phyloP scores from a whole-genome alignment of 1,140 invertebrate species.

The Ericerus pela region DNA sequence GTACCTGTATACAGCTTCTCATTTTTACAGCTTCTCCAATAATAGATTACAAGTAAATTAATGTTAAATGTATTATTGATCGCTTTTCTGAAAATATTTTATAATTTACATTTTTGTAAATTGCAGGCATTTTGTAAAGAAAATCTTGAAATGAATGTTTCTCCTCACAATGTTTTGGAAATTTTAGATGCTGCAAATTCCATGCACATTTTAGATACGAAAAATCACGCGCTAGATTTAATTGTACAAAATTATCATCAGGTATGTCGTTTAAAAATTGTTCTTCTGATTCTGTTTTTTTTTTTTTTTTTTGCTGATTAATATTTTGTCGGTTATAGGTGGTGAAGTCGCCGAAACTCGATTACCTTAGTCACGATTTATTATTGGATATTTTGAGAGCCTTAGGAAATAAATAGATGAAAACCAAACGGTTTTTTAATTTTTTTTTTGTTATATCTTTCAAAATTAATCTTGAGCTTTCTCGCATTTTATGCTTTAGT shows the following conservation, averaged over 20 bases:
- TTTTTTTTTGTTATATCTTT: no score
- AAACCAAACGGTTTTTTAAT: no score
- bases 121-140: conserved; percentile 78
- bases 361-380: conserved; percentile 53
- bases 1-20: conserved; percentile 82
- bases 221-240: conserved; percentile 80
- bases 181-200: conserved; percentile 84
- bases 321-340: conserved; percentile 36
- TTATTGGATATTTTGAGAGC: conserved; percentile 68
- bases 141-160: conserved; percentile 90
- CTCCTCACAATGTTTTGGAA: conserved; percentile 82
- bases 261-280: conserved; percentile 34
- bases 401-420: conserved; percentile 47
- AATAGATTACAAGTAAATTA: conserved; percentile 39
- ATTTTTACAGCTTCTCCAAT: conserved; percentile 69
- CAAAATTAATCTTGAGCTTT: not conserved
- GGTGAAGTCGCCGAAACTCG: conserved; percentile 53
- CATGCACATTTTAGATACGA: conserved; percentile 87
- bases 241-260: conserved; percentile 81
- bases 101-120: not conserved
- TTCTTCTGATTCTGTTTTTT: not conserved
- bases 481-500: not conserved
- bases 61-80: not conserved
- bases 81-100: not conserved
- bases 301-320: not conserved